phyloP scores from a whole-genome alignment of 2,888 invertebrate species.

The Doris montereyensis region DNA sequence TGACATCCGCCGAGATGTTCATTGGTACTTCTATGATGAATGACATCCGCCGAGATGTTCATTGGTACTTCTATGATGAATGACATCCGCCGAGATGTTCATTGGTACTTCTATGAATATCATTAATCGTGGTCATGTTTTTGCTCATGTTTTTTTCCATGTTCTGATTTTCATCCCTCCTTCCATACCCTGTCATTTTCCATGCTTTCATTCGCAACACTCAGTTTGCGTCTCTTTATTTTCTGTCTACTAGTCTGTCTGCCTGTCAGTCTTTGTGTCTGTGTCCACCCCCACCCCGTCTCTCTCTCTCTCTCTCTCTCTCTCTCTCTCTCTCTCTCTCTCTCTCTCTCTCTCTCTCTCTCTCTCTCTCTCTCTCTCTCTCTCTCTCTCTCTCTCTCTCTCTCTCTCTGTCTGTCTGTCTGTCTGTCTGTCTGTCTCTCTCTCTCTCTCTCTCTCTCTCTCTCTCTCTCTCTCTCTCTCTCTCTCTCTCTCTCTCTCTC shows the following conservation, averaged over 20 bases:
- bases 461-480: background rate
- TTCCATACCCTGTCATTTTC: too few relatives aligned
- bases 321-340: background rate
- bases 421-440: background rate
- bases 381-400: background rate
- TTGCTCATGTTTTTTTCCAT: too few relatives aligned
- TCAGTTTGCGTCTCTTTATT: background rate
- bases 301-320: background rate
- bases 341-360: background rate
- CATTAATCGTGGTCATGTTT: too few relatives aligned
- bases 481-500: conserved; percentile 15
- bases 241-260: background rate
- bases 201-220: too few relatives aligned
- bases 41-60: too few relatives aligned
- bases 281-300: background rate
- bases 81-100: too few relatives aligned
- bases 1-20: too few relatives aligned
- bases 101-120: too few relatives aligned
- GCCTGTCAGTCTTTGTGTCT: too few relatives aligned
- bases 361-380: background rate
- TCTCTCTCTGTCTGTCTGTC: background rate
- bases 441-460: background rate
- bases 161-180: too few relatives aligned
- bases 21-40: too few relatives aligned
- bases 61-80: too few relatives aligned